These are phyloP conservation scores for Halichoeres trimaculatus DNA, from an alignment of 2,113 vertebrate species.

Conservation along the genomic window DNA sequence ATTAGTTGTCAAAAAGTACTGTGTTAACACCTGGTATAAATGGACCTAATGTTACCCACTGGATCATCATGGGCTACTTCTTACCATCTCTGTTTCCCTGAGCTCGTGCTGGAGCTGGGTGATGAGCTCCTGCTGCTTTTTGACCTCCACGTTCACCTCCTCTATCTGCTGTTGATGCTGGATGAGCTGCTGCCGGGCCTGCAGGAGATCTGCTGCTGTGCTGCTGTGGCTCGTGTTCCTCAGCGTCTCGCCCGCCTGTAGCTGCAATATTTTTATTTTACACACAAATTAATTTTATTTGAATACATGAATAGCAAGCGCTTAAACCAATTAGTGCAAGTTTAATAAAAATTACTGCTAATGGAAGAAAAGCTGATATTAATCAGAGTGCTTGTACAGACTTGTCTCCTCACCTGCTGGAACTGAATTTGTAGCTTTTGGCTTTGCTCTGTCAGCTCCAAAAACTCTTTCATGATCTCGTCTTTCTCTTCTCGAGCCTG, in stretches of 20 bases:
- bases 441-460: conserved; percentile 94
- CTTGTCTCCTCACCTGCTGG: conserved; percentile 87
- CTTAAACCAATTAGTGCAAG: neutral
- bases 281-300: neutral
- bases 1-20: too few species aligned
- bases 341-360: neutral
- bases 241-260: conserved; percentile 94
- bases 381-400: neutral
- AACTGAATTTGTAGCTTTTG: conserved; percentile 97
- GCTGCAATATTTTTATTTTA: conserved; percentile 74
- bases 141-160: conserved; percentile 83
- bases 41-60: too few species aligned
- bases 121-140: conserved; percentile 81
- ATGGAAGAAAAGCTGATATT: neutral
- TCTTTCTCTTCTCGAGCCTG: conserved; percentile 94
- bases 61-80: conserved; percentile 21
- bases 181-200: conserved; percentile 91
- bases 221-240: conserved; percentile 93
- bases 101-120: conserved; percentile 84
- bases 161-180: conserved; percentile 91
- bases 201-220: conserved; percentile 92
- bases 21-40: too few species aligned
- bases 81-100: conserved; percentile 83
- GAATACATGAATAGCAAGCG: neutral
- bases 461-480: conserved; percentile 95